Evolutionary conservation across 35 echinoderm and acorn worm genomes (phyloP).

Genomic region (Patiria miniata): DNA sequence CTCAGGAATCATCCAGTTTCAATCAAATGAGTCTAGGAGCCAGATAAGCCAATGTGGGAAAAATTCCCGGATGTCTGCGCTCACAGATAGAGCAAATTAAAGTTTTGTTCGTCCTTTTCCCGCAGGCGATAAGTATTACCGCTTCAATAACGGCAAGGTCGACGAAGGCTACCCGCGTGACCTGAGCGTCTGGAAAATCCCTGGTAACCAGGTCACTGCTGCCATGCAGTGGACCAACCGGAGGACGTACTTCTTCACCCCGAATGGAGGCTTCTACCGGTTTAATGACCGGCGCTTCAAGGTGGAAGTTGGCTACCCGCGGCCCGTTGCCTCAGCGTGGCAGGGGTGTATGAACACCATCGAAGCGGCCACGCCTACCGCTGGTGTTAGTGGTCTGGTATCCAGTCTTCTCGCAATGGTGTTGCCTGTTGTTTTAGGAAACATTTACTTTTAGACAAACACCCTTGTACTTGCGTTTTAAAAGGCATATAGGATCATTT

Average conservation of each 20-base stretch:
- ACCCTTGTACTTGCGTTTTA: no score
- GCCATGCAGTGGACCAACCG: conserved; percentile 76
- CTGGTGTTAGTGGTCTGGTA: not conserved
- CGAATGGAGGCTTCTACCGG: conserved; percentile 54
- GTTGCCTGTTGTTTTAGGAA: not conserved
- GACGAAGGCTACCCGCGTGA: conserved; percentile 73
- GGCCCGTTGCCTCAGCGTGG: not conserved
- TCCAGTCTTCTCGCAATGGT: not conserved
- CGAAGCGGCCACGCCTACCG: not conserved
- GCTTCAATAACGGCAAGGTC: conserved; percentile 52
- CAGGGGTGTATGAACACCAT: not conserved
- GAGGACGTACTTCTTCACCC: conserved; percentile 75
- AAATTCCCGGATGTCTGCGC: no score
- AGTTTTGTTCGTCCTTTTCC: not conserved
- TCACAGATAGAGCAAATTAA: no score
- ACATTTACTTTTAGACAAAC: no score
- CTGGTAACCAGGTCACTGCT: conserved; percentile 47
- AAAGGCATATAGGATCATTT: no score
- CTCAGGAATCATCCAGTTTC: no score
- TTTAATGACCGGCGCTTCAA: conserved; percentile 62
- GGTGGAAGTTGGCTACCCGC: conserved; percentile 35
- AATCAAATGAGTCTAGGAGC: no score
- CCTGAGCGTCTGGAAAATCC: conserved; percentile 71
- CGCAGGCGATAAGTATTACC: conserved; percentile 75
- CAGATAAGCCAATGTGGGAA: no score